Percentiles rank a stretch among this genome's conserved stretches.
These are phyloP conservation scores for Gadopsis marmoratus DNA, from an alignment of 2,797 vertebrate genomes.

Conservation along the genomic window DNA sequence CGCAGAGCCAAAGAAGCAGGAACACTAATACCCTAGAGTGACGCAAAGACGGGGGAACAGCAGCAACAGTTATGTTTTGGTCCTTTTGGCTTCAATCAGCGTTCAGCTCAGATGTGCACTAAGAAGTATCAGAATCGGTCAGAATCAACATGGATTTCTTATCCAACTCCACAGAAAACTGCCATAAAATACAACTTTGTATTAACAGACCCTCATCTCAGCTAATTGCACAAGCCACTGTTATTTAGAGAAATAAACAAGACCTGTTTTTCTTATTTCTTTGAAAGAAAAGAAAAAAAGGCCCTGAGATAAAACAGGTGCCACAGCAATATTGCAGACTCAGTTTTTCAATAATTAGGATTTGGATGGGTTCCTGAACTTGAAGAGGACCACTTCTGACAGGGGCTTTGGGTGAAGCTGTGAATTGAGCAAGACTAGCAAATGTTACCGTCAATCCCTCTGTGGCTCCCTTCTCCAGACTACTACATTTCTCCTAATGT, in stretches of 20 bases:
- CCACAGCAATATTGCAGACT: constrained; percentile 52
- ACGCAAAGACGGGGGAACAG: constrained; percentile 50
- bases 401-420: constrained; percentile 69
- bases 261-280: constrained; percentile 24
- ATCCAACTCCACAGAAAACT: not conserved
- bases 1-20: constrained; percentile 46
- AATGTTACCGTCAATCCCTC: constrained; percentile 72
- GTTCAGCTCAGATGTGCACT: constrained; percentile 36
- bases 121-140: constrained; percentile 36
- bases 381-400: constrained; percentile 77
- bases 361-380: constrained; percentile 68
- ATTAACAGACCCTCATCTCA: constrained; percentile 28
- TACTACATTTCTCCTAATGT: constrained; percentile 81
- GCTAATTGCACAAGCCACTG: constrained; percentile 35
- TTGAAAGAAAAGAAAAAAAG: constrained; percentile 10
- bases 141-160: constrained; percentile 32
- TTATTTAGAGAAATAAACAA: constrained; percentile 57
- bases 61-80: constrained; percentile 42
- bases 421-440: constrained; percentile 79
- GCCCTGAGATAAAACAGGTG: constrained; percentile 70
- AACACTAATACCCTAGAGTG: constrained; percentile 43
- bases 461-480: constrained; percentile 76
- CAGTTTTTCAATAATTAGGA: constrained; percentile 68
- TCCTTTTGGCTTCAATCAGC: constrained; percentile 40
- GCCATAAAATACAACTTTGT: constrained; percentile 33